phyloP scores from a whole-genome alignment of 2,888 invertebrate species.

The Drosophila greeni region DNA sequence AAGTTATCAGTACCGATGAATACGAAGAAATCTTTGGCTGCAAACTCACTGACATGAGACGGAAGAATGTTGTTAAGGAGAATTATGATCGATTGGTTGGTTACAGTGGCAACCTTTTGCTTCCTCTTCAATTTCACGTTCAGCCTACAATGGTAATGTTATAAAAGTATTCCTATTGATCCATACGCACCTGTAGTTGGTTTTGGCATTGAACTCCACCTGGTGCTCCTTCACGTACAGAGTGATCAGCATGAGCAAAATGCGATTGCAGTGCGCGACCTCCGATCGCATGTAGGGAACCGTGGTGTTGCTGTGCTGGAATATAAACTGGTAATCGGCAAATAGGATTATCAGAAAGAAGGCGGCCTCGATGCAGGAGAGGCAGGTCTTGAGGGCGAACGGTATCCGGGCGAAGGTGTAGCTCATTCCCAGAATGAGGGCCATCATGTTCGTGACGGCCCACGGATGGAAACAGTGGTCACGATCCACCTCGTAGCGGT shows the following conservation, averaged over 20 bases:
- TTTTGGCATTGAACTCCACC: slow-evolving; percentile 90
- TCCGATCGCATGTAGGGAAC: slow-evolving; percentile 84
- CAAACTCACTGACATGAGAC: slow-evolving; percentile 89
- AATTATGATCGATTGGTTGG: slow-evolving; percentile 91
- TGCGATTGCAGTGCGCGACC: slow-evolving; percentile 85
- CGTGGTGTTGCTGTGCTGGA: slow-evolving; percentile 83
- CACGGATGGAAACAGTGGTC: slow-evolving; percentile 70
- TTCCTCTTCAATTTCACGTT: slow-evolving; percentile 85
- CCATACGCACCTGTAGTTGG: slow-evolving; percentile 85
- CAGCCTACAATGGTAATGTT: neutral
- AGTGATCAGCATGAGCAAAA: slow-evolving; percentile 85
- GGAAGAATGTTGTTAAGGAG: slow-evolving; percentile 95
- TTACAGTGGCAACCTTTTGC: slow-evolving; percentile 89
- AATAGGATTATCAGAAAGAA: slow-evolving; percentile 85
- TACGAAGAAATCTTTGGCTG: neutral
- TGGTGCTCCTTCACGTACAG: slow-evolving; percentile 92
- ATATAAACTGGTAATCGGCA: slow-evolving; percentile 80
- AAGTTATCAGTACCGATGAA: neutral
- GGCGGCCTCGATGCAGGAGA: slow-evolving; percentile 81
- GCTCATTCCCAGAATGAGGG: slow-evolving; percentile 82
- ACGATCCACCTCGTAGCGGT: slow-evolving; percentile 36
- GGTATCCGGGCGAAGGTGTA: slow-evolving; percentile 92
- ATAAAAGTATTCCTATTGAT: neutral
- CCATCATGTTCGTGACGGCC: slow-evolving; percentile 58
- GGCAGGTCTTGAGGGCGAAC: slow-evolving; percentile 86